Conservation (phyloP, 2,888 invertebrate genomes). For the Volucella inflata region DNA sequence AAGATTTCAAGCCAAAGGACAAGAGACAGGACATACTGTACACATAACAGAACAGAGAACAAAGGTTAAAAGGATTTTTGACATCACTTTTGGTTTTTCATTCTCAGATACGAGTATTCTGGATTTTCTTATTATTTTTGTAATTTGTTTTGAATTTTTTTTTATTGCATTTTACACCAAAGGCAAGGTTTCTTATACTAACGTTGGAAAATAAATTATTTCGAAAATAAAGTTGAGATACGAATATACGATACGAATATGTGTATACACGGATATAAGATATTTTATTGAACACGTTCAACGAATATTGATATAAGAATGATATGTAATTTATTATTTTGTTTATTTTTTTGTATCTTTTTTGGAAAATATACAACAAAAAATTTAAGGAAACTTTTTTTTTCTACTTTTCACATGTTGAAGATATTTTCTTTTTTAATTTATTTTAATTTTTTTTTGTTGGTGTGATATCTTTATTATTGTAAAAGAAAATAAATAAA, state of each 20-base stretch:
- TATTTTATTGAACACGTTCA: conserved; percentile 68
- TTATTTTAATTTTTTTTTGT: conserved; percentile 33
- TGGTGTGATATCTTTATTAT: neutral
- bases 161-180: neutral
- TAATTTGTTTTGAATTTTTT: neutral
- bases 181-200: conserved; percentile 24
- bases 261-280: conserved; percentile 37
- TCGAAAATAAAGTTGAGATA: conserved; percentile 12
- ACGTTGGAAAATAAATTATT: conserved; percentile 44
- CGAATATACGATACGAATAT: neutral
- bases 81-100: conserved; percentile 37
- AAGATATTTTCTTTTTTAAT: conserved; percentile 23
- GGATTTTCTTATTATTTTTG: neutral
- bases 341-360: conserved; percentile 22
- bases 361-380: neutral
- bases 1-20: conserved; percentile 26
- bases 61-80: conserved; percentile 55
- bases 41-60: conserved; percentile 31
- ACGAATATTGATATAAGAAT: conserved; percentile 70
- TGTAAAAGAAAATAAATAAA: conserved; percentile 24
- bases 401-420: conserved; percentile 54
- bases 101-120: conserved; percentile 2
- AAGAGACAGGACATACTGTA: conserved; percentile 44
- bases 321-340: conserved; percentile 65
- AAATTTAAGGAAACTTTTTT: too few relatives aligned